These are phyloP conservation scores for Carabus problematicus DNA, from an alignment of 2,888 invertebrate species.

Conservation along the genomic window DNA sequence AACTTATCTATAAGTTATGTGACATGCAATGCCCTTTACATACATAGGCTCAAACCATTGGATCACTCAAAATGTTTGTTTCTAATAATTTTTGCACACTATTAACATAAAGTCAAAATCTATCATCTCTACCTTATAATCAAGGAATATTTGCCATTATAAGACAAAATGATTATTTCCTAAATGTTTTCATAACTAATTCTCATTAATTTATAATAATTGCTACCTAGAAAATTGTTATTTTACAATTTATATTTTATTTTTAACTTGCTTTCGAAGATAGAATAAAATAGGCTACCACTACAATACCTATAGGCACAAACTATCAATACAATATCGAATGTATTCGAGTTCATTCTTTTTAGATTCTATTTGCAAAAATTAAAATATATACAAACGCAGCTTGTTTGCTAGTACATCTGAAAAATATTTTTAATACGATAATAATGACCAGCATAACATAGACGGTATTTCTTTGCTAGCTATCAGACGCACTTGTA, in stretches of 20 bases:
- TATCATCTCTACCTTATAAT: constrained; percentile 17
- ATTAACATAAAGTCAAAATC: constrained; percentile 31
- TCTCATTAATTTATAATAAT: neutral
- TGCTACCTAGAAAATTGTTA: neutral
- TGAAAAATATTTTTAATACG: too few relatives aligned
- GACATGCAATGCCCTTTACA: constrained; percentile 21
- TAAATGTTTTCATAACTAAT: constrained; percentile 17
- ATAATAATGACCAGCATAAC: too few relatives aligned
- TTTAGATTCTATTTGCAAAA: too few relatives aligned
- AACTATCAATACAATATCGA: constrained; percentile 11
- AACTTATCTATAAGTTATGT: constrained; percentile 9
- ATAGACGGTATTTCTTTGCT: too few relatives aligned
- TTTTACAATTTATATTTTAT: constrained; percentile 26
- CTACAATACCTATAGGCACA: constrained; percentile 35
- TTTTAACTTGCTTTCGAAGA: constrained; percentile 20
- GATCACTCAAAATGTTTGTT: neutral
- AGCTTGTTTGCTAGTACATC: too few relatives aligned
- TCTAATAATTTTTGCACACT: constrained; percentile 20
- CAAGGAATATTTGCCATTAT: constrained; percentile 7
- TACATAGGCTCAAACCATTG: neutral
- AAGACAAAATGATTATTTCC: neutral
- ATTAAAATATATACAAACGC: too few relatives aligned
- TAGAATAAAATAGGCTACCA: constrained; percentile 19
- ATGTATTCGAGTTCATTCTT: too few relatives aligned
- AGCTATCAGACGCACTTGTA: too few relatives aligned